phyloP scores from a whole-genome alignment of 2,888 invertebrate species.

The Panorpa germanica region DNA sequence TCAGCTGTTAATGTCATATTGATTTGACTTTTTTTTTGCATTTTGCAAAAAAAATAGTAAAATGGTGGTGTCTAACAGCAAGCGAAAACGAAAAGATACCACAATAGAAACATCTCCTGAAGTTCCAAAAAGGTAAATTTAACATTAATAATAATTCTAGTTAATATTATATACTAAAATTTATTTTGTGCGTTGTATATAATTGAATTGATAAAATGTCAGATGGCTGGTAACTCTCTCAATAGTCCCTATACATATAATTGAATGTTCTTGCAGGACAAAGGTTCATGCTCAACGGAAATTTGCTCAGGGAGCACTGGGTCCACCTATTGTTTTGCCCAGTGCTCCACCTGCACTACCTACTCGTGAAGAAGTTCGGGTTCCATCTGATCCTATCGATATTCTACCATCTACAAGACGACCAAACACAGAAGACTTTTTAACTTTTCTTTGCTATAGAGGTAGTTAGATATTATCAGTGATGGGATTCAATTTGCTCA shows the following conservation, averaged over 20 bases:
- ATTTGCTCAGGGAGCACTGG: constrained; percentile 63
- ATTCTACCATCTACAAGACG: constrained; percentile 39
- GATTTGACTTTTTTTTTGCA: too few species aligned
- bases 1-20: too few species aligned
- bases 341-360: constrained; percentile 16
- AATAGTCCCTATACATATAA: constrained; percentile 5
- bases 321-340: constrained; percentile 18
- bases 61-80: constrained; percentile 25
- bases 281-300: constrained; percentile 76
- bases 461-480: too few species aligned
- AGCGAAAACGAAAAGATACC: constrained; percentile 20
- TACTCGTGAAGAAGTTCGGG: constrained; percentile 14
- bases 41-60: too few species aligned
- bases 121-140: constrained; percentile 23
- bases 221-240: too few species aligned
- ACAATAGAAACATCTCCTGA: constrained; percentile 24
- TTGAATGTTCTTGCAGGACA: constrained; percentile 28
- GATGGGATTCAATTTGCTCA: too few species aligned
- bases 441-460: constrained; percentile 68
- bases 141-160: background rate
- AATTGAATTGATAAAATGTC: too few species aligned
- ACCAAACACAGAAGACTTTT: constrained; percentile 70
- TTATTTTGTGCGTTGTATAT: too few species aligned
- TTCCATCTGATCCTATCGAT: constrained; percentile 27
- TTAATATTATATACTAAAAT: background rate